Conservation (phyloP, 2,113 vertebrate species). For the Hippotragus niger region DNA sequence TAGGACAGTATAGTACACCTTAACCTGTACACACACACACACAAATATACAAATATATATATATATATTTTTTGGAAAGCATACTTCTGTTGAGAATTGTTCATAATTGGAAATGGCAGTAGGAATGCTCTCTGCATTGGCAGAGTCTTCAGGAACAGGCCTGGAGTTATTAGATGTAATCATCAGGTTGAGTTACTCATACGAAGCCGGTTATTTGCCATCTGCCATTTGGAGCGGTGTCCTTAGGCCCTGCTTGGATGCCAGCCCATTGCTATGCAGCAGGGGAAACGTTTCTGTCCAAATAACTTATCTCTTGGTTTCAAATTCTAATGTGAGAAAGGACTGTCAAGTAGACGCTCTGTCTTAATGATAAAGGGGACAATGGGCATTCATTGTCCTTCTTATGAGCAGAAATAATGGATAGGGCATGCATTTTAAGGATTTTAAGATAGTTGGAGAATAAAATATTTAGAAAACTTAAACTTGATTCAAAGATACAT, state of each 20-base stretch:
- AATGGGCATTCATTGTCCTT: background rate
- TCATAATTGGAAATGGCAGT: background rate
- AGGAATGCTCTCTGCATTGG: background rate
- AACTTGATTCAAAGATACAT: background rate
- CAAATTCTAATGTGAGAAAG: conserved; percentile 43
- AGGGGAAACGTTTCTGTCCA: conserved; percentile 32
- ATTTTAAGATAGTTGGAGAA: conserved; percentile 19
- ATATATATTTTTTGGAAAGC: background rate
- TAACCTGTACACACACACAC: background rate
- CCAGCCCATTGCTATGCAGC: conserved; percentile 37
- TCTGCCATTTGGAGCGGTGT: conserved; percentile 61
- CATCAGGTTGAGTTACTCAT: conserved; percentile 62
- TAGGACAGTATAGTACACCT: background rate
- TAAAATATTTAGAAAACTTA: conserved; percentile 18
- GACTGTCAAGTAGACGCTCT: conserved; percentile 6
- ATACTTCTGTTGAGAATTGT: background rate
- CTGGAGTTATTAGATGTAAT: conserved; percentile 56
- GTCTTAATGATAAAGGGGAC: conserved; percentile 18
- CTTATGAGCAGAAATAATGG: background rate
- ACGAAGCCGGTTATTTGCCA: conserved; percentile 61
- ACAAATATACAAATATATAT: background rate
- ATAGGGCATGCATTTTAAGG: background rate
- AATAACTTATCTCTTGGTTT: conserved; percentile 51
- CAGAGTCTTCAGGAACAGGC: background rate
- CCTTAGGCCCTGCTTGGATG: conserved; percentile 40